phyloP scores from a whole-genome alignment of 23 tunicate species.

The Styela plicata region DNA sequence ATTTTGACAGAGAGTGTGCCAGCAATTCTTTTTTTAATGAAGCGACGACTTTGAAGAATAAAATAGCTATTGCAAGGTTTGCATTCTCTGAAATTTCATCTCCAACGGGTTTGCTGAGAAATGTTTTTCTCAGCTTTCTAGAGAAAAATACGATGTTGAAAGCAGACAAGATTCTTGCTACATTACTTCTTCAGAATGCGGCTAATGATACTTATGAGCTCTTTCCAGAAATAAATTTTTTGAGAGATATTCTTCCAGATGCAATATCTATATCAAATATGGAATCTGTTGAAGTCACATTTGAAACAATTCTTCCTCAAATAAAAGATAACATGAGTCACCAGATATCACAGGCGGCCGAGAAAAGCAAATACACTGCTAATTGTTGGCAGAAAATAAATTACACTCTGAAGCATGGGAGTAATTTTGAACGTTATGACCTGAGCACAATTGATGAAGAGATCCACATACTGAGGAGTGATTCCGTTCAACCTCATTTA shows the following conservation, averaged over 20 bases:
- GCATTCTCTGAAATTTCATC: neutral
- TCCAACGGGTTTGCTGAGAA: neutral
- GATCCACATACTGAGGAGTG: neutral
- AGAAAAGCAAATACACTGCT: neutral
- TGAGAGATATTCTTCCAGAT: conserved; percentile 5
- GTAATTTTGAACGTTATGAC: conserved; percentile 1
- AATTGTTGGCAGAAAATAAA: neutral
- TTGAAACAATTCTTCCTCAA: neutral
- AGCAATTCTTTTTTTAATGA: neutral
- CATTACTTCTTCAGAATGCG: neutral
- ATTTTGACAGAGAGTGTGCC: neutral
- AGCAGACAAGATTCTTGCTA: conserved; percentile 6
- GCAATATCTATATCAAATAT: neutral
- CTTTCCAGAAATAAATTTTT: conserved; percentile 2
- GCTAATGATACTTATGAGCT: neutral
- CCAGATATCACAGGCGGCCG: conserved; percentile 17
- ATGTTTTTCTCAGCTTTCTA: neutral
- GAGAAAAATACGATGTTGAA: neutral
- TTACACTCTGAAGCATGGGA: conserved; percentile 1
- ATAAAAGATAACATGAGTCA: neutral
- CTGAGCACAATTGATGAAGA: conserved; percentile 2
- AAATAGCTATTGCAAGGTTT: conserved; percentile 14
- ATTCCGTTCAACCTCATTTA: neutral
- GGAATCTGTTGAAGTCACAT: neutral
- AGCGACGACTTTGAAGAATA: neutral